Evolutionary conservation across 2,797 vertebrate genomes (phyloP).

Genomic region (Xiphorhynchus erythropygius): DNA sequence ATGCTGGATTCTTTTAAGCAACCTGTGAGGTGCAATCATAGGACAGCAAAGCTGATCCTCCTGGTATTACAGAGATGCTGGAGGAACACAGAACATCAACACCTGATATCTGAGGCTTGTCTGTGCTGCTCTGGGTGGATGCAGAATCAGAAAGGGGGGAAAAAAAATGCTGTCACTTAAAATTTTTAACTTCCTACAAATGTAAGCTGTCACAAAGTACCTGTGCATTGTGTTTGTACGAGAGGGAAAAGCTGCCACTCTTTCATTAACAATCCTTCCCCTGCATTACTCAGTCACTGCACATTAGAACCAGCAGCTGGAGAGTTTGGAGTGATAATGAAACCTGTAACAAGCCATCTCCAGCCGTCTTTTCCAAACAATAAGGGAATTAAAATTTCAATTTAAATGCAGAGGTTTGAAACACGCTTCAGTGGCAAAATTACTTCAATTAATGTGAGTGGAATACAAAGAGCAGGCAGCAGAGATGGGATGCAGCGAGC

Average conservation of each 20-base stretch:
- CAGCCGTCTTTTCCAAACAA: slow-evolving; percentile 81
- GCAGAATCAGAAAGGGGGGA: background rate
- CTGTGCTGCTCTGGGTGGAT: slow-evolving; percentile 8
- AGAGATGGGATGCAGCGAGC: slow-evolving; percentile 73
- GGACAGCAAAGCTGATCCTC: slow-evolving; percentile 6
- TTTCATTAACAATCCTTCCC: slow-evolving; percentile 77
- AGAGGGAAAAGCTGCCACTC: slow-evolving; percentile 72
- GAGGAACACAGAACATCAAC: background rate
- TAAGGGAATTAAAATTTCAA: slow-evolving; percentile 87
- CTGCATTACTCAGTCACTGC: slow-evolving; percentile 79
- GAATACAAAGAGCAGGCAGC: slow-evolving; percentile 81
- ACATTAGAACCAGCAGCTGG: slow-evolving; percentile 83
- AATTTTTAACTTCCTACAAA: slow-evolving; percentile 56
- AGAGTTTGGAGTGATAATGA: slow-evolving; percentile 86
- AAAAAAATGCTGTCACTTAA: background rate
- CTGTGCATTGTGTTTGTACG: slow-evolving; percentile 63
- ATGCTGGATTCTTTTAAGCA: slow-evolving; percentile 8
- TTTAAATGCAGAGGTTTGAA: slow-evolving; percentile 86
- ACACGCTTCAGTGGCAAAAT: slow-evolving; percentile 85
- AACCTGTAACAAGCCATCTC: slow-evolving; percentile 85
- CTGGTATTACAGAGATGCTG: background rate
- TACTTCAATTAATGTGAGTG: slow-evolving; percentile 86
- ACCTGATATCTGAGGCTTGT: slow-evolving; percentile 18
- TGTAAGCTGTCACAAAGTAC: slow-evolving; percentile 70
- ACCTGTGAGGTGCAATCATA: background rate